Conservation (phyloP, 2,888 invertebrate genomes). For the Elmis aenea region DNA sequence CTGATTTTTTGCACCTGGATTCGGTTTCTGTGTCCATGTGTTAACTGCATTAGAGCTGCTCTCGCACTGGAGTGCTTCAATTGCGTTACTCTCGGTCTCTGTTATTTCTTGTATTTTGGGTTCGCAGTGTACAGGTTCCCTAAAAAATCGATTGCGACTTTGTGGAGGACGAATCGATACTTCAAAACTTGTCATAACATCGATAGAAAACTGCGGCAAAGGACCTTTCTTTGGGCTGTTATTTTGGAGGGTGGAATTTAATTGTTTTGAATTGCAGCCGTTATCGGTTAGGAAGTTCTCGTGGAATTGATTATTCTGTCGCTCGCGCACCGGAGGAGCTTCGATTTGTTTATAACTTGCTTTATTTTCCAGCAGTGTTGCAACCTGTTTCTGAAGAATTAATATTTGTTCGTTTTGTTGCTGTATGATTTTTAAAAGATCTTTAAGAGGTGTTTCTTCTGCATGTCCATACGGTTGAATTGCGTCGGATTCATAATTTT, state of each 20-base stretch:
- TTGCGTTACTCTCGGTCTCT: constrained; percentile 23
- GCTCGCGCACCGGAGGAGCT: constrained; percentile 34
- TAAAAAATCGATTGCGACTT: constrained; percentile 13
- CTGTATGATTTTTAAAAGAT: constrained; percentile 61
- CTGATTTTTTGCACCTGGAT: constrained; percentile 18
- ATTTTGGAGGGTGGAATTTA: too few relatives aligned
- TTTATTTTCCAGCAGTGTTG: constrained; percentile 48
- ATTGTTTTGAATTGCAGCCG: too few relatives aligned
- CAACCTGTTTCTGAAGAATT: constrained; percentile 59
- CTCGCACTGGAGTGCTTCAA: constrained; percentile 1
- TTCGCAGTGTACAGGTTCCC: constrained; percentile 20
- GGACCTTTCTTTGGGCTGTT: constrained; percentile 42
- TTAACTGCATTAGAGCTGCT: constrained; percentile 9
- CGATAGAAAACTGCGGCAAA: constrained; percentile 58
- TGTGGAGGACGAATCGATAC: constrained; percentile 42
- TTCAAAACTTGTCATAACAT: constrained; percentile 70
- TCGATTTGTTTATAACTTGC: constrained; percentile 31
- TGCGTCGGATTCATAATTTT: background rate
- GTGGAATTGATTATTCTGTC: constrained; percentile 13
- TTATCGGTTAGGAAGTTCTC: background rate
- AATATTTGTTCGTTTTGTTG: constrained; percentile 64
- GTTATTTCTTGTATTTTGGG: constrained; percentile 38
- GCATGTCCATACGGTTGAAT: constrained; percentile 41
- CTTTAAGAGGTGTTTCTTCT: constrained; percentile 54
- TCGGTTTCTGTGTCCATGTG: constrained; percentile 4